Percentiles rank a stretch among this genome's conserved stretches.
These are phyloP conservation scores for Battus philenor DNA, from an alignment of 1,140 invertebrate species.

Conservation along the genomic window DNA sequence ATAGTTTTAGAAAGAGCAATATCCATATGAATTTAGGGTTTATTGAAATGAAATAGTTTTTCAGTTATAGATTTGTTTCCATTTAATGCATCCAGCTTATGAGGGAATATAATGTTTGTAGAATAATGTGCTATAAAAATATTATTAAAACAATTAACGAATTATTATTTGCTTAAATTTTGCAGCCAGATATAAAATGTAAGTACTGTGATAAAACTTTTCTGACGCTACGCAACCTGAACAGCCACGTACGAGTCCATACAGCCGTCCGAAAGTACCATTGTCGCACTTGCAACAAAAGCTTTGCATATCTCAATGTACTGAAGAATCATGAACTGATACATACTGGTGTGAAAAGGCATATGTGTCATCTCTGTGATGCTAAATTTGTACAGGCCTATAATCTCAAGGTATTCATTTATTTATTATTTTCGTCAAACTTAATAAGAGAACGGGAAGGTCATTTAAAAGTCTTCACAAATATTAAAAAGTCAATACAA, in stretches of 20 bases:
- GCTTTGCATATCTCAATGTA: slow-evolving; percentile 77
- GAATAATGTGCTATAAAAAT: too few species aligned
- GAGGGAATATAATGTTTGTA: too few species aligned
- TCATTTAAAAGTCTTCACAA: too few species aligned
- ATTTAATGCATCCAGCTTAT: too few species aligned
- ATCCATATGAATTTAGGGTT: too few species aligned
- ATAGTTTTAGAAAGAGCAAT: too few species aligned
- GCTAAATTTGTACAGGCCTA: slow-evolving; percentile 66
- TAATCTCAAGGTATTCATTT: slow-evolving; percentile 55
- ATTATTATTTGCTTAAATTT: slow-evolving; percentile 15
- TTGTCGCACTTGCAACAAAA: slow-evolving; percentile 85
- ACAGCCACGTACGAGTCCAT: slow-evolving; percentile 85
- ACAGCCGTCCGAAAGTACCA: slow-evolving; percentile 88
- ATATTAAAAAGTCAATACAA: too few species aligned
- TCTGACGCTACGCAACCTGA: slow-evolving; percentile 53
- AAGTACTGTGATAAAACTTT: slow-evolving; percentile 69
- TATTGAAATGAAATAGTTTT: too few species aligned
- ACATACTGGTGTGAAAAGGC: slow-evolving; percentile 63
- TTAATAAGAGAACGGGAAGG: too few species aligned
- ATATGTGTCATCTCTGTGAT: slow-evolving; percentile 68
- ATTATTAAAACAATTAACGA: too few species aligned
- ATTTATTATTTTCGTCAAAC: slow-evolving; percentile 1
- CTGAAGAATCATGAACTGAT: slow-evolving; percentile 71
- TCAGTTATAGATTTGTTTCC: too few species aligned
- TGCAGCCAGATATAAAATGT: slow-evolving; percentile 71